Evolutionary conservation across 2,888 invertebrate genomes (phyloP).

Genomic region (Sabellastarte sp.): DNA sequence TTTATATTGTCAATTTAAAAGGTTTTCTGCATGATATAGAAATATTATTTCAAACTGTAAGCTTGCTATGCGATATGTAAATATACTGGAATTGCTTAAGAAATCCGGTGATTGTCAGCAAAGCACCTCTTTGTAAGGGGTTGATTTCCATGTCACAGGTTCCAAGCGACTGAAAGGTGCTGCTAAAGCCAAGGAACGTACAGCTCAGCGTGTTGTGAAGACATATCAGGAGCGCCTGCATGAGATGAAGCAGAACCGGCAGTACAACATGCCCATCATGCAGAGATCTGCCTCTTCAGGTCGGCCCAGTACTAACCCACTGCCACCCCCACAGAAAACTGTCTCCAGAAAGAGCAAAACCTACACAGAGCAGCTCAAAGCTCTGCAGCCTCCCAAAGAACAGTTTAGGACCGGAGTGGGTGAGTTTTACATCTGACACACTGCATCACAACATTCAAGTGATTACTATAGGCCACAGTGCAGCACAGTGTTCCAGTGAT

Average conservation of each 20-base stretch:
- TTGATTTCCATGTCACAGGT: constrained; percentile 4
- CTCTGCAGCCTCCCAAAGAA: constrained; percentile 27
- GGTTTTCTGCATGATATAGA: no score
- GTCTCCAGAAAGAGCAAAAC: constrained; percentile 17
- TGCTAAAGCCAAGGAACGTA: not conserved
- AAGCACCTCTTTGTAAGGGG: no score
- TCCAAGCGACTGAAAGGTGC: constrained; percentile 9
- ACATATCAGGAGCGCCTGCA: constrained; percentile 51
- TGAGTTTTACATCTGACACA: no score
- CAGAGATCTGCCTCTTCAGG: not conserved
- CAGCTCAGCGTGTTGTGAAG: constrained; percentile 30
- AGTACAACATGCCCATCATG: not conserved
- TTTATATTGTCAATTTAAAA: no score
- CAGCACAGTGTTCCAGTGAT: no score
- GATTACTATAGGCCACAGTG: no score
- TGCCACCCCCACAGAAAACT: not conserved
- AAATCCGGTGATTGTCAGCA: no score
- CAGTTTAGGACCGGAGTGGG: constrained; percentile 1
- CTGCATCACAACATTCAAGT: no score
- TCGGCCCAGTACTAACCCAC: not conserved
- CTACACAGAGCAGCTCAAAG: constrained; percentile 21
- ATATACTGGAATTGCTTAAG: no score
- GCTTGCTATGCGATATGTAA: no score
- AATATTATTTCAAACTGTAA: no score
- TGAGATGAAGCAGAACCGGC: constrained; percentile 39